Evolutionary conservation across 2,797 vertebrate species (phyloP), one percentile per base, ranked within the genome.

Genomic region (Pseudotriccus pelzelni): DNA sequence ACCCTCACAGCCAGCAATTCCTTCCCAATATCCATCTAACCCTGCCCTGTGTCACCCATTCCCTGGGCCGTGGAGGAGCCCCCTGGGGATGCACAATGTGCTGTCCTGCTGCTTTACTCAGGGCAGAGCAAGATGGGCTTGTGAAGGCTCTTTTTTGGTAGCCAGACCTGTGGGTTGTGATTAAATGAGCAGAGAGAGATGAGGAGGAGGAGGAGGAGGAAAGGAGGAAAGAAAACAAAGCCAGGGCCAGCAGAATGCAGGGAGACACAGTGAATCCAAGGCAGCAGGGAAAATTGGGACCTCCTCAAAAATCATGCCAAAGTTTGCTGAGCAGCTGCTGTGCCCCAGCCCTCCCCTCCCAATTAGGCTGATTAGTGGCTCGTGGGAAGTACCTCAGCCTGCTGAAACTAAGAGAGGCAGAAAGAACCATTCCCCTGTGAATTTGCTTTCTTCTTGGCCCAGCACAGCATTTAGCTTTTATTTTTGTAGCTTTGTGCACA

Each of bases 381-480:
- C 59, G 67, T 15, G 47, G 66, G 66, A 79, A 58, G 64, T 50
- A 60, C 43, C 3, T 1, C 37, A 73, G 69, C 79, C 78, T 41
- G 63, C 32, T 92, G 89, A 91, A 96, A 79, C 47, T 43, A 36
- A 69, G 30, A 43, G 52, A 59, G 77, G 67, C 55, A 67, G 69
- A 19, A 50, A 73, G 70, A 92, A 90, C 83, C 60, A 76, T 41
- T 47, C 70, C 67, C 30, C 23, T 58, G 79, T 85, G 91, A 60
- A 64, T 80, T 91, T 85, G 72, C 63, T 81, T 84, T 84, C 76
- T 89, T 93, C 84, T 89, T 77, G 68, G 74, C 55, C 83, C 56
- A 43, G 23, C 53, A 13, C 36, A 68, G 46, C 12, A 5, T 47
- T 86, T 84, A n/a, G 34, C 81, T 94, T 87, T 44, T 70, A 9